These are phyloP conservation scores for Caenorhabditis panamensis DNA, from an alignment of 2,888 invertebrate genomes.

Conservation along the genomic window DNA sequence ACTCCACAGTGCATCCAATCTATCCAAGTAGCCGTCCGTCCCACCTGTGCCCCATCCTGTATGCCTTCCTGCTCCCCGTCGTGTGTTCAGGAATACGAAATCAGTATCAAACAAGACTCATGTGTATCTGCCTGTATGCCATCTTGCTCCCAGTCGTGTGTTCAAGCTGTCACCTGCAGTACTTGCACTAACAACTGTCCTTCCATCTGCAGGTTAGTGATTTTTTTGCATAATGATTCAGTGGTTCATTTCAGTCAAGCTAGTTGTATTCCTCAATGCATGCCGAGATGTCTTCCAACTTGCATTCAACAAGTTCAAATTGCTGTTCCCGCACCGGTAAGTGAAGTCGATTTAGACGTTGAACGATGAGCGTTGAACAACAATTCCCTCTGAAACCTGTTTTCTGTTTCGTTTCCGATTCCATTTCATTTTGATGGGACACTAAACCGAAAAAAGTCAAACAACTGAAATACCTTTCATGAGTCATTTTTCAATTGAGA, in stretches of 20 bases:
- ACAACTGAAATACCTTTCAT: slow-evolving; percentile 2
- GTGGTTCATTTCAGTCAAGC: slow-evolving; percentile 60
- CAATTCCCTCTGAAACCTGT: slow-evolving; percentile 11
- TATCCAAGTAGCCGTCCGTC: slow-evolving; percentile 61
- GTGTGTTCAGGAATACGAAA: slow-evolving; percentile 62
- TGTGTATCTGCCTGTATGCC: slow-evolving; percentile 67
- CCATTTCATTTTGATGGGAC: slow-evolving; percentile 19
- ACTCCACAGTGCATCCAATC: slow-evolving; percentile 65
- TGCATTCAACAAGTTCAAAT: slow-evolving; percentile 71
- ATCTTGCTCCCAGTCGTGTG: slow-evolving; percentile 48
- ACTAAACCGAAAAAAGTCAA: slow-evolving; percentile 6
- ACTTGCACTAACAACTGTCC: slow-evolving; percentile 71
- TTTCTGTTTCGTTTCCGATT: not conserved
- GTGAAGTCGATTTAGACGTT: not conserved
- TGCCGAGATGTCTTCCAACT: slow-evolving; percentile 71
- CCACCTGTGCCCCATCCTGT: slow-evolving; percentile 68
- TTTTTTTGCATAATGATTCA: not conserved
- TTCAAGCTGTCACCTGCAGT: slow-evolving; percentile 71
- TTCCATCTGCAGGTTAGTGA: slow-evolving; percentile 63
- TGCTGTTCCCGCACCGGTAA: slow-evolving; percentile 42
- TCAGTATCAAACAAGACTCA: slow-evolving; percentile 45
- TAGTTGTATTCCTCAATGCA: slow-evolving; percentile 66
- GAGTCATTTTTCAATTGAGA: slow-evolving; percentile 20
- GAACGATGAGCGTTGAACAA: slow-evolving; percentile 6
- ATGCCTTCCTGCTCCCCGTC: slow-evolving; percentile 61